These are phyloP conservation scores for Sympetrum striolatum DNA, from an alignment of 2,888 invertebrate genomes.

Conservation along the genomic window DNA sequence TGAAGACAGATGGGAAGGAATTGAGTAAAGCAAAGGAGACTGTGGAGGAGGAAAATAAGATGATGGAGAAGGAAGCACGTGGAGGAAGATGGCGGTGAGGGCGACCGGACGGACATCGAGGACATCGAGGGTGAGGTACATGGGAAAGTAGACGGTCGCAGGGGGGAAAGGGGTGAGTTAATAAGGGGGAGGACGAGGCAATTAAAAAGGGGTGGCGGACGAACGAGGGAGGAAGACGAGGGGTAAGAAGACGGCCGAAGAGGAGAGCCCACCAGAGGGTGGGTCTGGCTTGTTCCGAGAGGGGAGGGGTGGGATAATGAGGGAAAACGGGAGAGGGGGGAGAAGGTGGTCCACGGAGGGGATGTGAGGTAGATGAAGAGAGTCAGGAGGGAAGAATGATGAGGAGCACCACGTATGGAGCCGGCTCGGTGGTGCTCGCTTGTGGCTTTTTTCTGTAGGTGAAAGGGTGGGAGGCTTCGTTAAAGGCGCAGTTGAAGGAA, in stretches of 20 bases:
- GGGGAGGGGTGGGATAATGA: constrained; percentile 24
- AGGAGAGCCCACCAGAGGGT: not conserved
- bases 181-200: not conserved
- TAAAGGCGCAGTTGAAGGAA: not conserved
- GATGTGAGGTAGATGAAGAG: not conserved
- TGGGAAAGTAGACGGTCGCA: not conserved
- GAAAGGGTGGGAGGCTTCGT: not conserved
- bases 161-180: not conserved
- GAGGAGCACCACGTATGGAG: not conserved
- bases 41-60: no score
- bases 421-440: not conserved
- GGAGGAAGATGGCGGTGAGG: not conserved
- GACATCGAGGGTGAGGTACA: not conserved
- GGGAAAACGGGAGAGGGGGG: not conserved
- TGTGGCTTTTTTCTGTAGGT: not conserved
- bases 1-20: no score
- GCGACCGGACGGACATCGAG: not conserved
- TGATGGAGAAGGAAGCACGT: no score
- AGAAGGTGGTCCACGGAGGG: not conserved
- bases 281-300: not conserved
- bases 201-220: not conserved
- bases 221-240: not conserved
- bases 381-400: not conserved
- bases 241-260: not conserved
- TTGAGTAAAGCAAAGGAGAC: no score